A percentile compares a stretch with the other conserved stretches of the same genome.
These are phyloP conservation scores for Proales similis DNA, from an alignment of 1,140 invertebrate species.

Conservation along the genomic window DNA sequence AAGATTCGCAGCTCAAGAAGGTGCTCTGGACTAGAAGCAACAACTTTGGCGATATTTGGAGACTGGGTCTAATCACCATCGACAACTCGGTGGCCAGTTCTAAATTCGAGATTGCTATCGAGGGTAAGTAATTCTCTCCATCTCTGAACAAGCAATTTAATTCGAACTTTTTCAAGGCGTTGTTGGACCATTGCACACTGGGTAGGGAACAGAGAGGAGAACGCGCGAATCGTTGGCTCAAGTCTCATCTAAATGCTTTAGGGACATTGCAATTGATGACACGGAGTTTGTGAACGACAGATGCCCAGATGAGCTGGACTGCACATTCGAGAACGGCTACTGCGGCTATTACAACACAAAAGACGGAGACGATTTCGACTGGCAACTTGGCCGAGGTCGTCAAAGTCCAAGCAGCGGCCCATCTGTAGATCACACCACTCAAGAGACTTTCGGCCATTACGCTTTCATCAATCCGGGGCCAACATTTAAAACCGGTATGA, in stretches of 20 bases:
- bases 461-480: conserved; percentile 40
- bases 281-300: conserved; percentile 43
- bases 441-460: conserved; percentile 38
- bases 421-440: conserved; percentile 42
- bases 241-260: conserved; percentile 37
- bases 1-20: conserved; percentile 7
- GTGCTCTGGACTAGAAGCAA: conserved; percentile 12
- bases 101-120: neutral
- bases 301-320: conserved; percentile 40
- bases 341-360: conserved; percentile 42
- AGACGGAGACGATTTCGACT: conserved; percentile 39
- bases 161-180: neutral
- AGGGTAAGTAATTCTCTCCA: neutral
- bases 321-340: conserved; percentile 42
- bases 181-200: conserved; percentile 16
- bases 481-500: neutral
- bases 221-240: neutral
- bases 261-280: conserved; percentile 53
- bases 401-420: conserved; percentile 39
- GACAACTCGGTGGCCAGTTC: neutral
- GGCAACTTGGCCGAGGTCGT: conserved; percentile 36
- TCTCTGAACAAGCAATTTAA: too few relatives aligned
- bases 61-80: conserved; percentile 26
- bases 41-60: conserved; percentile 34
- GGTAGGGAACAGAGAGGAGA: neutral